Base-by-base conservation (phyloP, 1,140 invertebrate species). In the Cylas formicarius region DNA sequence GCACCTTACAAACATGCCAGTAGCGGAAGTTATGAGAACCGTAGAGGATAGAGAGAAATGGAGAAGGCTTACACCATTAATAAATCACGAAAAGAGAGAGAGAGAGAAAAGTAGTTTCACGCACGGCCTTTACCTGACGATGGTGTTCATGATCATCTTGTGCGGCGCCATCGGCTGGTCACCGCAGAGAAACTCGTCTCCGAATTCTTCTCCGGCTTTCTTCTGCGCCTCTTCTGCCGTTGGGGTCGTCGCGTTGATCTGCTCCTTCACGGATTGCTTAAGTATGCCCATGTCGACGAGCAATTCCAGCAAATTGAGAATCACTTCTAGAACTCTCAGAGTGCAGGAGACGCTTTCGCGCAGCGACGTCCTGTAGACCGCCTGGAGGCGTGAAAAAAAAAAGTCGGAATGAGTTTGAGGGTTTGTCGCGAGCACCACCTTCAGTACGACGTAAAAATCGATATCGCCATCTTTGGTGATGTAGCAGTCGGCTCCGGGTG, bases 391-490 rank as follows among this genome's bases (percentile, higher is more conserved):
- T 28, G 23, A 16, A 38, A 33, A 40, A 19, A 21, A 13, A 23
- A 11, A 34, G 18, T 16, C 13, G 5, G 14, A 53, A 36, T 52
- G 21, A 41, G 49, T 24, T 5, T 22, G 19, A 27, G 23, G n/a
- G 8, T 8, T 26, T 26, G 29, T 34, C 16, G 4, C 13, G n/a
- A 23, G 16, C 14, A 21, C 33, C 51, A 86, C 85, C 74, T 90
- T 89, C 10, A 99, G 67, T 2, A 98, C 81, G 6, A 97, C 84
- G 66, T 84, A 79, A 48, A 90, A 80, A 67, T 96, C 88, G 27
- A 99, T 82, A 59, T 93, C 84, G 1, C 96, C 96, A 58, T 97
- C 90, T 58, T 84, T 83, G 19, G 92, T 95, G 19, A 98, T 96
- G 56, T 97, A 99, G 63, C 81, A 79, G 10, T 81, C 68, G 0